Evolutionary conservation across 2,113 vertebrate species (phyloP).

Genomic region (Empidonax alnorum): DNA sequence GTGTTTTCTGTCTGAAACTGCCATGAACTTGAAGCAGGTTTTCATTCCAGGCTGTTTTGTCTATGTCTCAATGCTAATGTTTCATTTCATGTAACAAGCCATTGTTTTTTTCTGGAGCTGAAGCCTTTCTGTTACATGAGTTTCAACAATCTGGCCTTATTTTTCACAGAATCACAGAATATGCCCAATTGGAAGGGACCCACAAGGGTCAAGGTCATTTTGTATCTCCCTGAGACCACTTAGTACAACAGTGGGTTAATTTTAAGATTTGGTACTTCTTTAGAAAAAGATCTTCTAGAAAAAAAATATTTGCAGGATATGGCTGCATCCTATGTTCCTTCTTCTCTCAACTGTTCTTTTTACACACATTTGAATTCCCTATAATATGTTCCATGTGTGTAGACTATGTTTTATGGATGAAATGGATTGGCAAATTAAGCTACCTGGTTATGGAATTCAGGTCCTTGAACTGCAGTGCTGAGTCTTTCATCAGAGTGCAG

Average conservation of each 20-base stretch:
- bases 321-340: not conserved
- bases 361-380: slow-evolving; percentile 25
- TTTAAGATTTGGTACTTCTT: not conserved
- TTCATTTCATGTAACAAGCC: not conserved
- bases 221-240: not conserved
- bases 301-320: not conserved
- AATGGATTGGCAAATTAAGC: slow-evolving; percentile 46
- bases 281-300: not conserved
- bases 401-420: slow-evolving; percentile 48
- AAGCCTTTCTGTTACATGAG: not conserved
- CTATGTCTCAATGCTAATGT: not conserved
- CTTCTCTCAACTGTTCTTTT: not conserved
- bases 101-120: not conserved
- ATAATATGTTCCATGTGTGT: slow-evolving; percentile 41
- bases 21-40: not conserved
- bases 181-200: not conserved
- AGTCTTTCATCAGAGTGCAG: not conserved
- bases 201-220: not conserved
- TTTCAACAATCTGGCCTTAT: not conserved
- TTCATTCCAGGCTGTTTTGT: not conserved
- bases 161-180: not conserved
- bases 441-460: slow-evolving; percentile 21
- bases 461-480: not conserved
- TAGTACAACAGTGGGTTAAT: not conserved
- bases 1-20: not conserved